phyloP scores from a whole-genome alignment of 2,888 invertebrate species.

The Tigriopus californicus region DNA sequence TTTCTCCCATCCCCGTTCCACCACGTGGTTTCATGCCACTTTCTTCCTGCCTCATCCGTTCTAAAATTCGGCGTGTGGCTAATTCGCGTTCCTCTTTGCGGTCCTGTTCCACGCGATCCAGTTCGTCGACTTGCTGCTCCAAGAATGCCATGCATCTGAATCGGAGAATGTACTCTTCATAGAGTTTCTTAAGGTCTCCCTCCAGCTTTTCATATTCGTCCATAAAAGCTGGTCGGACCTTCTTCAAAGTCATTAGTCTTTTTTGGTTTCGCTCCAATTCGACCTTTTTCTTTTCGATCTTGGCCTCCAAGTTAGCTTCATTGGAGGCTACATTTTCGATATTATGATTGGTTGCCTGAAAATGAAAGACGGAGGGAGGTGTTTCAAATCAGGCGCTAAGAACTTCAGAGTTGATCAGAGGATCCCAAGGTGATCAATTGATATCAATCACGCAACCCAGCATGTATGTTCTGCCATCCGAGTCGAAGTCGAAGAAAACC shows the following conservation, averaged over 20 bases:
- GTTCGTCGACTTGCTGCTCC: conserved; percentile 63
- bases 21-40: not conserved
- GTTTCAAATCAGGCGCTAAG: too few relatives aligned
- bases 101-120: conserved; percentile 56
- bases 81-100: conserved; percentile 48
- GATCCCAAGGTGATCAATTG: too few relatives aligned
- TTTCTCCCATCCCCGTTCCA: too few relatives aligned
- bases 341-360: not conserved
- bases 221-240: conserved; percentile 89
- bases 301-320: conserved; percentile 68
- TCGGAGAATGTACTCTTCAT: conserved; percentile 67
- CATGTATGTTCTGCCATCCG: too few relatives aligned
- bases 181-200: conserved; percentile 57
- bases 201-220: conserved; percentile 84
- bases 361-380: not conserved
- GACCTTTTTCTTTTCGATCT: conserved; percentile 69
- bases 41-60: conserved; percentile 19
- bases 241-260: conserved; percentile 74
- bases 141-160: conserved; percentile 73
- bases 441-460: too few relatives aligned
- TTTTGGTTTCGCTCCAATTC: conserved; percentile 86
- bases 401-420: too few relatives aligned
- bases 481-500: too few relatives aligned
- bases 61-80: conserved; percentile 14
- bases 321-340: conserved; percentile 57